These are phyloP conservation scores for Euphonia xanthogaster DNA, from an alignment of 2,797 vertebrate species.

Conservation along the genomic window DNA sequence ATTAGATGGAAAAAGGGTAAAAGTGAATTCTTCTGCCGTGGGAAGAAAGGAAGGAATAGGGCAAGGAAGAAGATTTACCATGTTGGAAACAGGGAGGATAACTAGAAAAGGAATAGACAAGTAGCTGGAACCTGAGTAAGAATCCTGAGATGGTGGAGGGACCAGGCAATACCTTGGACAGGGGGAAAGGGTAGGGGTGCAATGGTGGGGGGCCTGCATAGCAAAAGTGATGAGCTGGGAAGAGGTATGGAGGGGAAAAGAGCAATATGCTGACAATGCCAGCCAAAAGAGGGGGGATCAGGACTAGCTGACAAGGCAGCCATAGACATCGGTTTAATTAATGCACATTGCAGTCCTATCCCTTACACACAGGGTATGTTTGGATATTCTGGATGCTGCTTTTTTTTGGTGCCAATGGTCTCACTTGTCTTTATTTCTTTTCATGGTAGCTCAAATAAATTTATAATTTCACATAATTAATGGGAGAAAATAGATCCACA, in stretches of 20 bases:
- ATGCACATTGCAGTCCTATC: neutral
- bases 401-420: neutral
- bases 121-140: neutral
- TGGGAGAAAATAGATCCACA: neutral
- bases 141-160: neutral
- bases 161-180: neutral
- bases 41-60: neutral
- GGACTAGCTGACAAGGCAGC: neutral
- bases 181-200: neutral
- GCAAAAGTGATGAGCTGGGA: neutral
- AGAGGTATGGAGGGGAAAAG: neutral
- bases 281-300: neutral
- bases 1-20: neutral
- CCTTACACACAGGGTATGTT: neutral
- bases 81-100: accelerated
- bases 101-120: neutral
- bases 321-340: neutral
- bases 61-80: neutral
- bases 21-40: neutral
- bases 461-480: neutral
- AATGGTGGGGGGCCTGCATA: neutral
- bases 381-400: neutral
- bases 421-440: neutral
- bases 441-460: neutral
- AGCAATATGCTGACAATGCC: neutral